Evolutionary conservation across 2,113 vertebrate species (phyloP), one percentile per base, ranked within the genome.

Genomic region (Noctilio leporinus): DNA sequence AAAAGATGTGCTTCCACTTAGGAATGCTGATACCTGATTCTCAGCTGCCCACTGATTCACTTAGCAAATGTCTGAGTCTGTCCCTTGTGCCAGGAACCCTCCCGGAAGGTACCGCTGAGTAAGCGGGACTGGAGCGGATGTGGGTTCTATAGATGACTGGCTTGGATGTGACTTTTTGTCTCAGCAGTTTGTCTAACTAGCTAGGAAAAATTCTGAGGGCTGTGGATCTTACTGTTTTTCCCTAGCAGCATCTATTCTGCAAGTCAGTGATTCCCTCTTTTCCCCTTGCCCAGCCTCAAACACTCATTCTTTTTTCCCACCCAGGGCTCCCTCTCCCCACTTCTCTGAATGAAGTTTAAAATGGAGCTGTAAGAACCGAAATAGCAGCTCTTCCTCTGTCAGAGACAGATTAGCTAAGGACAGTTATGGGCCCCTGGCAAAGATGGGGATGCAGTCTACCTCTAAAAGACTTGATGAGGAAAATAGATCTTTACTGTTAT

Each of bases 381-480:
- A 97, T 96, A 95, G 85, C 84, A 96, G 88, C 81, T 97, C 62
- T 98, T 98, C 97, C 98, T 97, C 97, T 98, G 97, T 96, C 97
- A 98, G 97, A 97, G 97, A 96, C 98, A 98, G 98, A 98, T 97
- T 97, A 98, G 97, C 97, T 98, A 97, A 94, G 94, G 96, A 93
- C 97, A 81, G 95, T 97, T 97, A 98, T 95, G 95, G 89, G 94
- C 96, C 97, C 97, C 95, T 95, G 96, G 97, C 97, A 97, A 98
- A 97, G 96, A 96, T 33, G 94, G 91, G 88, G 78, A 97, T 91
- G 93, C 97, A 92, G 70, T 69, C 94, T 96, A 97, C 96, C 95
- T 98, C 97, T 98, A 97, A 97, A 97, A 97, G 93, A 51, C 97
- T 95, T 97, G 96, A 97, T 96, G 96, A 35, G 93, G 95, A 97